These are phyloP conservation scores for Onychomys arenicola DNA, from an alignment of 2,797 vertebrate genomes.

Conservation along the genomic window DNA sequence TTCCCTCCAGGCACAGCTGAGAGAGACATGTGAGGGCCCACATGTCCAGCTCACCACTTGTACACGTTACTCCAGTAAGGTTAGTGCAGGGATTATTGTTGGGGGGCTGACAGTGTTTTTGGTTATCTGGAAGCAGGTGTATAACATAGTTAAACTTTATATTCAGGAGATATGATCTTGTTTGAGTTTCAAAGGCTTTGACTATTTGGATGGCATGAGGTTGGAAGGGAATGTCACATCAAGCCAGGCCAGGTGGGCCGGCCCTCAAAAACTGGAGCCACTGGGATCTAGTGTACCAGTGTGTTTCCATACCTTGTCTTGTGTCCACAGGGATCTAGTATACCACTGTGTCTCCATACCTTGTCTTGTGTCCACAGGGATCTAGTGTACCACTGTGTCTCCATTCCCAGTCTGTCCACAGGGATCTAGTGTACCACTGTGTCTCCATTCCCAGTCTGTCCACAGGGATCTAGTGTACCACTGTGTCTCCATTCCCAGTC, in stretches of 20 bases:
- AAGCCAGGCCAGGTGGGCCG: neutral
- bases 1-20: neutral
- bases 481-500: too few relatives aligned
- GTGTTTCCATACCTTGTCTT: rapidly evolving
- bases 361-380: neutral
- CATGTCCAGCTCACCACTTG: neutral
- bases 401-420: too few relatives aligned
- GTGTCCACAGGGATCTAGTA: too few relatives aligned
- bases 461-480: too few relatives aligned
- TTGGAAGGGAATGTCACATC: neutral
- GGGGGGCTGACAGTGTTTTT: neutral
- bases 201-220: neutral
- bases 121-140: neutral
- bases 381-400: neutral
- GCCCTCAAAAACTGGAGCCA: neutral
- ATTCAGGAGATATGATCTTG: neutral
- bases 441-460: too few relatives aligned
- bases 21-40: neutral
- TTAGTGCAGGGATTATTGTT: neutral
- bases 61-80: neutral
- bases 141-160: neutral
- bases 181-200: neutral
- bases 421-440: too few relatives aligned
- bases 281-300: rapidly evolving
- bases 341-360: too few relatives aligned